phyloP scores from a whole-genome alignment of 2,113 vertebrate genomes.

The Halichoerus grypus region DNA sequence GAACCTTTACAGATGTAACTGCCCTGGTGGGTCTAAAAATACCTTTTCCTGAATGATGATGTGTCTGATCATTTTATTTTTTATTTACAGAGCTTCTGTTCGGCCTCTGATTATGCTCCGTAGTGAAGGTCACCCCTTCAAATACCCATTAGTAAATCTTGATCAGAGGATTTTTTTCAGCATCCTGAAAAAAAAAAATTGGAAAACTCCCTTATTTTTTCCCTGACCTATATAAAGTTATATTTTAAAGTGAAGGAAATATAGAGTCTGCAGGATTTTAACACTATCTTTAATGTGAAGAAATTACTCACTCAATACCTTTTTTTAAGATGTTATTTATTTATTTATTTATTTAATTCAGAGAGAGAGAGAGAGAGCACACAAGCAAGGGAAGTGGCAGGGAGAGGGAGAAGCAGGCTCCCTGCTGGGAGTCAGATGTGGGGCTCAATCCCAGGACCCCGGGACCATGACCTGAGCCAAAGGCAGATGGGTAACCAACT shows the following conservation, averaged over 20 bases:
- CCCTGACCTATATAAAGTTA: background rate
- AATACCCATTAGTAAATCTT: background rate
- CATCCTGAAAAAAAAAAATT: background rate
- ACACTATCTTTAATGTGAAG: background rate
- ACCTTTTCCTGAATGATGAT: conserved; percentile 74
- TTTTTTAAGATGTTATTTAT: background rate
- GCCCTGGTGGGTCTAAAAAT: conserved; percentile 71
- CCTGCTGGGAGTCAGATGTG: too few relatives aligned
- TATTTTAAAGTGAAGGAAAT: background rate
- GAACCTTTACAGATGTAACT: conserved; percentile 65
- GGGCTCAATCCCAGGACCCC: too few relatives aligned
- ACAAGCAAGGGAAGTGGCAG: background rate
- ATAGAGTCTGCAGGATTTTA: background rate
- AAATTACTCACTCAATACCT: background rate
- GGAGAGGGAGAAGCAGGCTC: too few relatives aligned
- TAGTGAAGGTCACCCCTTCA: background rate
- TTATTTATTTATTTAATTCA: background rate
- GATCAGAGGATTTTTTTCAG: conserved; percentile 17
- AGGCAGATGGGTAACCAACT: too few relatives aligned
- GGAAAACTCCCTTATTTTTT: background rate
- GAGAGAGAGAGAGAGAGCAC: too few relatives aligned
- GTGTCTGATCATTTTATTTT: conserved; percentile 66
- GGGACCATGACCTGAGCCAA: too few relatives aligned
- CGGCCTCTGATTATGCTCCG: conserved; percentile 31
- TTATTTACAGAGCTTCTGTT: background rate